Conservation (phyloP, 2,113 vertebrate species). For the Pterocles gutturalis region DNA sequence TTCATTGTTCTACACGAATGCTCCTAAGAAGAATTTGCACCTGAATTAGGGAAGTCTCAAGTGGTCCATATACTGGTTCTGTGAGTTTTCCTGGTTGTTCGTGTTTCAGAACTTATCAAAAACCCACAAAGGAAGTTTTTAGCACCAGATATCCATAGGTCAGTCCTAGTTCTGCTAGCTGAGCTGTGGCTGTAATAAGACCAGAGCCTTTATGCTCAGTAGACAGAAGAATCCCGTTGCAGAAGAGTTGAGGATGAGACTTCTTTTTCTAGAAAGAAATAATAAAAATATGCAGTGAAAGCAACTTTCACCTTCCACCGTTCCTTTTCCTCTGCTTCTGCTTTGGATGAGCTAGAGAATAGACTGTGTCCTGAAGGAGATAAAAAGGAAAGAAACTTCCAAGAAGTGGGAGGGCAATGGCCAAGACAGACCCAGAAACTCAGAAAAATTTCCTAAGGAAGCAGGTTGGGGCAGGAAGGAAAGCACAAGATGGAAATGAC, state of each 20-base stretch:
- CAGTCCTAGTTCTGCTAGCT: background rate
- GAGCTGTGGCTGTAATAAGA: background rate
- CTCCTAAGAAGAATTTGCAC: background rate
- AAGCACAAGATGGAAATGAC: background rate
- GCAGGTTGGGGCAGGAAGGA: background rate
- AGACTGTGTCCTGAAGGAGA: background rate
- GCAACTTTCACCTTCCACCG: background rate
- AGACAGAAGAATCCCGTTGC: background rate
- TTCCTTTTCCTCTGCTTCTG: background rate
- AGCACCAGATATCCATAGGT: background rate
- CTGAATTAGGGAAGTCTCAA: background rate
- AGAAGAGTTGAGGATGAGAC: background rate
- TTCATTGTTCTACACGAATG: background rate
- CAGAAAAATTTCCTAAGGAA: background rate
- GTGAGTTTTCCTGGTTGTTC: background rate
- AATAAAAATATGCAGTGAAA: background rate
- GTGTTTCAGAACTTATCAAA: background rate
- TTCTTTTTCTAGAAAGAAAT: background rate
- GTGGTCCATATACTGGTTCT: background rate
- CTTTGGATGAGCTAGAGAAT: background rate
- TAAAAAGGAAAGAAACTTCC: background rate
- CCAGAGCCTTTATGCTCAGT: background rate
- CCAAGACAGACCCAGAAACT: background rate
- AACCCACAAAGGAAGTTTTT: background rate
- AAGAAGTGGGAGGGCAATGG: background rate